Evolutionary conservation across 2,888 invertebrate species (phyloP), one percentile per base, ranked within the genome.

Genomic region (Taphrorychus bicolor): DNA sequence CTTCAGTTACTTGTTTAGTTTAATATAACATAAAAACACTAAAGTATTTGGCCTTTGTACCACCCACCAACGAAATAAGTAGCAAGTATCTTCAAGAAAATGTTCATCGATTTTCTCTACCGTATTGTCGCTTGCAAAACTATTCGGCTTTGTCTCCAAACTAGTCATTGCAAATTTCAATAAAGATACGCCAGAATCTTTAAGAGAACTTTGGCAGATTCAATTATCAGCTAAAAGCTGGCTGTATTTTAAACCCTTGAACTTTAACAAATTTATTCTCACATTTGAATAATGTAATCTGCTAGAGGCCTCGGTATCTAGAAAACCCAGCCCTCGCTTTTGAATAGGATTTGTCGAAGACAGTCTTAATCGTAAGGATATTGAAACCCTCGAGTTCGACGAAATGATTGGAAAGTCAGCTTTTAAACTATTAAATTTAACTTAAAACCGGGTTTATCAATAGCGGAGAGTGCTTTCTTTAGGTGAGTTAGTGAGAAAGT

Each of bases 271-370:
- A 66, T 66, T 60, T 66, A 66, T 66, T 66, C 61, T 45, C 66
- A 61, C 61, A 66, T 66, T 66, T 66, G 66, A 66, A 66, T 66
- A 66, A 66, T 61, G 61, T 66, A 66, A 66, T 66, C 58, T 61
- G 60, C 16, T 5, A 23, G 56, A 22, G 58, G 58, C 40, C 52
- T 64, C 58, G 52, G 64, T 64, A 66, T 66, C 66, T 60, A 40
- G 45, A 61, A 61, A 66, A 66, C 61, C 66, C 52, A 60, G 56
- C 54, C 49, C 40, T 16, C 41, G 56, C 17, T 45, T 11, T 32
- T 32, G 32, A 32, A 32, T 9, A 3, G 32, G 32, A 32, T 11
- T 32, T 32, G 11, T 32, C 9, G 32, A 32, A 32, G 32, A 32
- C 32, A 32, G 32, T 11, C 11, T 32, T 32, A 32, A 32, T 32